These are phyloP conservation scores for Hypsopygia costalis DNA, from an alignment of 2,888 invertebrate genomes.

Conservation along the genomic window DNA sequence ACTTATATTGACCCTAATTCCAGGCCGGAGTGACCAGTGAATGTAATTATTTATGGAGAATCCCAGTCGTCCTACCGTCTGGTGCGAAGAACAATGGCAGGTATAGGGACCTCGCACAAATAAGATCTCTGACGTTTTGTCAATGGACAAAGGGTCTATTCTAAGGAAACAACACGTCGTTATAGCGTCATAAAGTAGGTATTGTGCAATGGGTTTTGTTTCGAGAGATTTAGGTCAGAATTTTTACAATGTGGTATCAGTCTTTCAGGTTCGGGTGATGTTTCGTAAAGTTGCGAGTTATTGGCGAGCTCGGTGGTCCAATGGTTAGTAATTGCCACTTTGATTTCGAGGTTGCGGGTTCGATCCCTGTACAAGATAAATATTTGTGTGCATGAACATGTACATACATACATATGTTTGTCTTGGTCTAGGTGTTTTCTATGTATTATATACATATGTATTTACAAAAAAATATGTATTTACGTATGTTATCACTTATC, in stretches of 20 bases:
- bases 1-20: conserved; percentile 72
- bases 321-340: no score
- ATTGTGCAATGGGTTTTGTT: conserved; percentile 75
- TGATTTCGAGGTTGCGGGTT: no score
- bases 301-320: no score
- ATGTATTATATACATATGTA: no score
- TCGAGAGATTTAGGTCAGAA: conserved; percentile 75
- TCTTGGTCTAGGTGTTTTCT: no score
- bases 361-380: no score
- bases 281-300: no score
- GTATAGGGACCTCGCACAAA: conserved; percentile 72
- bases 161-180: conserved; percentile 79
- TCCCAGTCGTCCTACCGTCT: conserved; percentile 65
- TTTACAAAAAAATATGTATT: no score
- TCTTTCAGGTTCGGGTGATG: conserved; percentile 19
- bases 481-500: no score
- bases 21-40: conserved; percentile 64
- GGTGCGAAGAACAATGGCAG: conserved; percentile 72
- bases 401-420: no score
- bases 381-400: no score
- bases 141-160: conserved; percentile 76
- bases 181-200: conserved; percentile 75
- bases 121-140: conserved; percentile 73
- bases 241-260: conserved; percentile 75
- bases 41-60: conserved; percentile 73